These are phyloP conservation scores for Micropoecilia bifurca DNA, from an alignment of 2,797 vertebrate species.

Conservation along the genomic window DNA sequence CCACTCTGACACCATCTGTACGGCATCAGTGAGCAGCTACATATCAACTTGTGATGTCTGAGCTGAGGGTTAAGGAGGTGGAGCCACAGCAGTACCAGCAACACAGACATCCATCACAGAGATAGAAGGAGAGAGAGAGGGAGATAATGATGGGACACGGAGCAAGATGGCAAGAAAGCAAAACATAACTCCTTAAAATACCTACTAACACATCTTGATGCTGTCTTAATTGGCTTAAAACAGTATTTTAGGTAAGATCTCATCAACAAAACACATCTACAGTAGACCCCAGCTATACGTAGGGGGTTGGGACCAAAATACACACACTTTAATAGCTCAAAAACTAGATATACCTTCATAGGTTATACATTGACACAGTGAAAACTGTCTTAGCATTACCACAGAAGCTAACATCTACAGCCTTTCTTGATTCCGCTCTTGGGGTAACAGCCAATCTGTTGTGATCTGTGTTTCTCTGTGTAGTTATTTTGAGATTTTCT, in stretches of 20 bases:
- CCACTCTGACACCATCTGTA: constrained; percentile 17
- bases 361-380: neutral
- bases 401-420: neutral
- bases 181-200: neutral
- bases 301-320: neutral
- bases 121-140: neutral
- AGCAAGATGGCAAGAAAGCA: neutral
- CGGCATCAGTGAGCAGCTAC: constrained; percentile 23
- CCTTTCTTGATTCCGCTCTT: neutral
- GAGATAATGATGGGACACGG: neutral
- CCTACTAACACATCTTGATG: neutral
- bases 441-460: neutral
- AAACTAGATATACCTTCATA: neutral
- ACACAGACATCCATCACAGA: constrained; percentile 23
- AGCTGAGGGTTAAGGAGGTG: constrained; percentile 32
- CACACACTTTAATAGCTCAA: neutral
- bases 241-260: neutral
- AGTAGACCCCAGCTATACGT: neutral
- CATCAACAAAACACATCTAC: neutral
- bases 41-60: constrained; percentile 19
- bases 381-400: neutral
- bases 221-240: neutral
- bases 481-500: too few species aligned
- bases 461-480: too few species aligned
- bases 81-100: constrained; percentile 20